A percentile compares a stretch with the other conserved stretches of the same genome.
These are phyloP conservation scores for Paradoxurus hermaphroditus DNA, from an alignment of 2,113 vertebrate genomes.

Conservation along the genomic window DNA sequence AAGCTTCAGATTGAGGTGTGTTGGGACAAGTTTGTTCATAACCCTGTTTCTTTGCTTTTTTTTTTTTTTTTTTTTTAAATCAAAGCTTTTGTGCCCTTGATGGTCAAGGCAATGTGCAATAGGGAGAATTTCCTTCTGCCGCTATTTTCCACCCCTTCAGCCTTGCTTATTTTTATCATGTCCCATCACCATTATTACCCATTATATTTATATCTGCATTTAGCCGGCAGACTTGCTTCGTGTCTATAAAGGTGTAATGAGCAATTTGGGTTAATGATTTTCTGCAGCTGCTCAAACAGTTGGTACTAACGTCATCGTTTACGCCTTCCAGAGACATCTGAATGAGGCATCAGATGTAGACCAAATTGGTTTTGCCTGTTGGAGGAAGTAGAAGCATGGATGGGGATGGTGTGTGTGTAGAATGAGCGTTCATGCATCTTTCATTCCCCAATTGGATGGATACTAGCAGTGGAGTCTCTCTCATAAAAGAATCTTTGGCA, in stretches of 20 bases:
- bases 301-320: slow-evolving; percentile 58
- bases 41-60: background rate
- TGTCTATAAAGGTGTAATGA: slow-evolving; percentile 77
- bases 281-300: slow-evolving; percentile 72
- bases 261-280: slow-evolving; percentile 78
- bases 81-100: background rate
- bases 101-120: background rate
- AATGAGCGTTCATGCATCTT: background rate
- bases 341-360: slow-evolving; percentile 60
- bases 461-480: background rate
- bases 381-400: background rate
- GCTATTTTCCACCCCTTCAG: slow-evolving; percentile 42
- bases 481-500: background rate
- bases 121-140: background rate
- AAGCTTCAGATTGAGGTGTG: background rate
- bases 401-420: background rate
- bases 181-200: slow-evolving; percentile 55
- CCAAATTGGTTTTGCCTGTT: slow-evolving; percentile 30
- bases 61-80: background rate
- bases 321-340: slow-evolving; percentile 63
- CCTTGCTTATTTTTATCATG: slow-evolving; percentile 46
- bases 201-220: slow-evolving; percentile 71
- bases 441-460: background rate
- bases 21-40: background rate
- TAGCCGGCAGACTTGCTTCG: slow-evolving; percentile 54